A percentile compares a stretch with the other conserved stretches of the same genome.
These are phyloP conservation scores for Asobara japonica DNA, from an alignment of 1,140 invertebrate species.

Conservation along the genomic window DNA sequence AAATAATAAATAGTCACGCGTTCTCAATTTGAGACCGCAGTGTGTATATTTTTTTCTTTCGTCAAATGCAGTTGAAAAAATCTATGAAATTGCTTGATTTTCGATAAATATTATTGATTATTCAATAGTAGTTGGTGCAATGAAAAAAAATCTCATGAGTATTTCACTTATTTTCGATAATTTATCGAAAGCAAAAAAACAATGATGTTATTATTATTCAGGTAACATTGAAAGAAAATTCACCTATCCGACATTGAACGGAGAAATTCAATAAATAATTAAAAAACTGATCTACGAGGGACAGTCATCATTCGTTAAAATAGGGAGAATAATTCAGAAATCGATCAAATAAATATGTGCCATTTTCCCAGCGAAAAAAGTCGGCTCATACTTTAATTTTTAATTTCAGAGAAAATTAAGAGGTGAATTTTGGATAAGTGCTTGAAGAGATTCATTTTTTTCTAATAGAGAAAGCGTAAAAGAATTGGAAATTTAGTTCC, in stretches of 20 bases:
- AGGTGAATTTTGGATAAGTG: no score
- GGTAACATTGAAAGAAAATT: conserved; percentile 12
- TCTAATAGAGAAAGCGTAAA: no score
- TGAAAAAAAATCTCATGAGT: not conserved
- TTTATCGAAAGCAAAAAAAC: not conserved
- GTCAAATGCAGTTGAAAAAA: conserved; percentile 5
- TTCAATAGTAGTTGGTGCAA: not conserved
- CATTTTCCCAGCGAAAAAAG: no score
- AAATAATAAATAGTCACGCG: not conserved
- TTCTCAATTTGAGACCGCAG: conserved; percentile 14
- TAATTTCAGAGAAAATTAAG: no score
- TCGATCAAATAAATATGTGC: no score
- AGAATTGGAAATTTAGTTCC: no score
- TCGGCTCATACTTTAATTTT: no score
- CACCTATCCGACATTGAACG: conserved; percentile 20
- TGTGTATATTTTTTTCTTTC: not conserved
- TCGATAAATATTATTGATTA: conserved; percentile 12
- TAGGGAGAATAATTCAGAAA: conserved; percentile 12
- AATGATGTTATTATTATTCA: not conserved
- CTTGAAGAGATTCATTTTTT: no score
- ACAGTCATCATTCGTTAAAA: not conserved
- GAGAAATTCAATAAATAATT: not conserved
- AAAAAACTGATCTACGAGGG: not conserved
- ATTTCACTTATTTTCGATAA: not conserved
- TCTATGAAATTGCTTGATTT: not conserved